A percentile compares a stretch with the other conserved stretches of the same genome.
Evolutionary conservation across 2,888 invertebrate species (phyloP).

Genomic region (Ariolimax columbianus): DNA sequence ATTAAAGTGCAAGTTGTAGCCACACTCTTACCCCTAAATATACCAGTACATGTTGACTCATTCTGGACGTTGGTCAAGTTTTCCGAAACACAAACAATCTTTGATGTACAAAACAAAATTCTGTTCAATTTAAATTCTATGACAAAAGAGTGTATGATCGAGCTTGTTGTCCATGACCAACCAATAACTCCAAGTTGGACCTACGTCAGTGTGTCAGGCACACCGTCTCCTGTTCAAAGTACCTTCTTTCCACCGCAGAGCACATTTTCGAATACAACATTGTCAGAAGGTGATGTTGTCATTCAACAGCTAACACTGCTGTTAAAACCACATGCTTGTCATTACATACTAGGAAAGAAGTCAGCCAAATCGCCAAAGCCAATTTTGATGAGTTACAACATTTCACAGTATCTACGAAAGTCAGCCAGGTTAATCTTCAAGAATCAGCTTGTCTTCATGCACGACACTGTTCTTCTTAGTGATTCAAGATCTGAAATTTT

Average conservation of each 20-base stretch:
- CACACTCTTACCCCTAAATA: slow-evolving; percentile 6
- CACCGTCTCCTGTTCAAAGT: not conserved
- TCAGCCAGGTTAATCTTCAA: slow-evolving; percentile 8
- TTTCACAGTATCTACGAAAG: not conserved
- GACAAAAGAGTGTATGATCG: not conserved
- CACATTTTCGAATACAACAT: not conserved
- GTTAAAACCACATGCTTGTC: slow-evolving; percentile 4
- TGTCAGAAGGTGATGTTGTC: not conserved
- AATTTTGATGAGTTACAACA: slow-evolving; percentile 7
- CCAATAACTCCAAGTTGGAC: slow-evolving; percentile 23
- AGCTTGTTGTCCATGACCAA: not conserved
- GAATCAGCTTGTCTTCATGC: slow-evolving; percentile 14
- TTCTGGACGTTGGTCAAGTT: slow-evolving; percentile 21
- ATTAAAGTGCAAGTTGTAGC: slow-evolving; percentile 29
- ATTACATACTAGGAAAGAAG: not conserved
- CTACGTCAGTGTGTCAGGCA: not conserved
- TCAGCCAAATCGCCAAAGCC: not conserved
- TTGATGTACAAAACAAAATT: slow-evolving; percentile 16
- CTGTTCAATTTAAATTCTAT: not conserved
- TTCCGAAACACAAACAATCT: slow-evolving; percentile 1
- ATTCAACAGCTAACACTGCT: not conserved
- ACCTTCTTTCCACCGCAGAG: not conserved
- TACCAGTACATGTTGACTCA: slow-evolving; percentile 25
- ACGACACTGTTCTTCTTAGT: slow-evolving; percentile 17
- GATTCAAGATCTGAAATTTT: slow-evolving; percentile 16